A percentile compares a stretch with the other conserved stretches of the same genome.
These are phyloP conservation scores for Pterois miles DNA, from an alignment of 2,797 vertebrate genomes.

Conservation along the genomic window DNA sequence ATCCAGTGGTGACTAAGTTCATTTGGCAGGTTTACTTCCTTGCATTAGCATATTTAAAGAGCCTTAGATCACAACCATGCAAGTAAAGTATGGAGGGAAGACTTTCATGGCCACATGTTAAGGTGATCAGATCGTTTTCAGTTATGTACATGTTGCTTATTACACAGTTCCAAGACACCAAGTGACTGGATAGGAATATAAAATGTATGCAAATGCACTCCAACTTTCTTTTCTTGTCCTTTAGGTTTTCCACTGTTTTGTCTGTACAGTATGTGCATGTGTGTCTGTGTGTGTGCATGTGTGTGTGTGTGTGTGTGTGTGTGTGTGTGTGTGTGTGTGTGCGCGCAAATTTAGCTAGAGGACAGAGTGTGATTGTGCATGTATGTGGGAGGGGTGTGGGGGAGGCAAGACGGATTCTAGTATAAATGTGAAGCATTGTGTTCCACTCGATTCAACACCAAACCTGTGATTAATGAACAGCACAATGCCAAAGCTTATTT, in stretches of 20 bases:
- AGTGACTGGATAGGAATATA: conserved; percentile 21
- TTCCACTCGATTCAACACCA: conserved; percentile 68
- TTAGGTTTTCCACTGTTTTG: conserved; percentile 22
- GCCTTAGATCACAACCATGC: background rate
- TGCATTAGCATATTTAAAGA: background rate
- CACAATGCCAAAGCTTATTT: conserved; percentile 68
- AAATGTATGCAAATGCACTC: conserved; percentile 48
- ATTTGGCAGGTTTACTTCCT: background rate
- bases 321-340: no score
- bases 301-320: no score
- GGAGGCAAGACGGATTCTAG: conserved; percentile 61
- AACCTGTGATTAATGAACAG: conserved; percentile 75
- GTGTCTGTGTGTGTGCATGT: no score
- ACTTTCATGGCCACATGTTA: background rate
- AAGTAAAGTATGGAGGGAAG: background rate
- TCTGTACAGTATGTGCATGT: conserved; percentile 1
- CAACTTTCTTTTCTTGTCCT: conserved; percentile 49
- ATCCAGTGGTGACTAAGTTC: background rate
- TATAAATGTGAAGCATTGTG: conserved; percentile 71
- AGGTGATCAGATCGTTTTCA: background rate
- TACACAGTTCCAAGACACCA: conserved; percentile 8
- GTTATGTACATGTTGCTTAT: background rate
- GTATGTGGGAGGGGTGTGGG: conserved; percentile 65
- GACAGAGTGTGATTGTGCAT: conserved; percentile 65
- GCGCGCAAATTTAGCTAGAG: conserved; percentile 62